phyloP scores from a whole-genome alignment of 2,888 invertebrate genomes.

The Phengaris alcon region DNA sequence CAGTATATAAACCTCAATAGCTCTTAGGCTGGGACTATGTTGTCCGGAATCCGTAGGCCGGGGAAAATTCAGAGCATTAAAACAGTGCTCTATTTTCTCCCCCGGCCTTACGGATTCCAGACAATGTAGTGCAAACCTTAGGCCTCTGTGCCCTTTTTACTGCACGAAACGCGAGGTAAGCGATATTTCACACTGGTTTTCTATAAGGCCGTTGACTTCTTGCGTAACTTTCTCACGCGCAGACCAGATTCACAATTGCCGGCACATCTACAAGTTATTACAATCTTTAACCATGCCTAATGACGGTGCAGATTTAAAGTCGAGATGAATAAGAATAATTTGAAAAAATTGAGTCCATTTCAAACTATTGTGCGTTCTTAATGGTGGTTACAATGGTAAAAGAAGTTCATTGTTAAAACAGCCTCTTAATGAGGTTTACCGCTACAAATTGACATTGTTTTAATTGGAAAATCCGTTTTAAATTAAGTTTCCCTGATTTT shows the following conservation, averaged over 20 bases:
- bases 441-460: constrained; percentile 1
- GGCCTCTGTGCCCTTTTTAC: too few relatives aligned
- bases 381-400: constrained; percentile 13
- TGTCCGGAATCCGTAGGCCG: too few relatives aligned
- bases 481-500: constrained; percentile 1
- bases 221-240: too few relatives aligned
- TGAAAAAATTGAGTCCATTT: constrained; percentile 3
- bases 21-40: too few relatives aligned
- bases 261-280: neutral
- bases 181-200: too few relatives aligned
- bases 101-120: too few relatives aligned
- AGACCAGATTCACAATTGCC: neutral
- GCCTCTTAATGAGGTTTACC: constrained; percentile 9
- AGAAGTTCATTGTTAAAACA: constrained; percentile 9
- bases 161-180: too few relatives aligned
- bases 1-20: too few relatives aligned
- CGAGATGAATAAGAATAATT: constrained; percentile 1
- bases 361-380: constrained; percentile 23
- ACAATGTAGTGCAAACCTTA: too few relatives aligned
- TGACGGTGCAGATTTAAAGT: neutral
- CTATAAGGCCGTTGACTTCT: too few relatives aligned
- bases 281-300: neutral
- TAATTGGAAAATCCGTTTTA: constrained; percentile 14
- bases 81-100: too few relatives aligned
- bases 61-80: too few relatives aligned